These are phyloP conservation scores for Ctenopoma kingsleyae DNA, from an alignment of 2,797 vertebrate genomes.

Conservation along the genomic window DNA sequence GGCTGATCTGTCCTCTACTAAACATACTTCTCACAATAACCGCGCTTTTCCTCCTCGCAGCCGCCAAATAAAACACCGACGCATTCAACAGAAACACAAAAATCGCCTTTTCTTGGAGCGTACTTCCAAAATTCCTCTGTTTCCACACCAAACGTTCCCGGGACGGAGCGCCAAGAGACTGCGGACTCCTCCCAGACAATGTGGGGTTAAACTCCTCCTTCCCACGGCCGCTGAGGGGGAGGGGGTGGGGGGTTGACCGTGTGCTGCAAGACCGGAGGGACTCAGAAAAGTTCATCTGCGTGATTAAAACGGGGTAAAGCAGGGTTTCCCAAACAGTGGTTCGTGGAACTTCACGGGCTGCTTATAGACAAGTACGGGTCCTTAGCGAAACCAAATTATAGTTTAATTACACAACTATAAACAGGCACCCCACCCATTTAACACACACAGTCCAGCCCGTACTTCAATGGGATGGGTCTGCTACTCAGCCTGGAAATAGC, in stretches of 20 bases:
- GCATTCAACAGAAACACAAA: neutral
- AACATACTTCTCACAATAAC: neutral
- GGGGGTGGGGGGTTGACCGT: conserved; percentile 4
- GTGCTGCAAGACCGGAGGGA: neutral
- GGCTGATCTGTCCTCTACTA: conserved; percentile 29
- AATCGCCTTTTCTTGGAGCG: conserved; percentile 5
- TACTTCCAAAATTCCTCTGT: conserved; percentile 41
- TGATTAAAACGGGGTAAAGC: neutral
- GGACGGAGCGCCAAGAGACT: conserved; percentile 65
- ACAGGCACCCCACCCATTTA: neutral
- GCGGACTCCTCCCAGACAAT: conserved; percentile 80
- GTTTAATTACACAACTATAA: neutral
- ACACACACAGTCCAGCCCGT: neutral
- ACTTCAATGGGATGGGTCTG: neutral
- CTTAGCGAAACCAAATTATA: rapidly evolving
- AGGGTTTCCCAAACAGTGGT: conserved; percentile 13
- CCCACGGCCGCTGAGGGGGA: conserved; percentile 42
- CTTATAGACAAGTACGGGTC: neutral
- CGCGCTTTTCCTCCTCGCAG: neutral
- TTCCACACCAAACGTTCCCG: conserved; percentile 43
- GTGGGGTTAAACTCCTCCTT: conserved; percentile 82
- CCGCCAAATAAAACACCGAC: neutral
- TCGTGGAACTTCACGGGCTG: conserved; percentile 6
- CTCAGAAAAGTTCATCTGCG: neutral
- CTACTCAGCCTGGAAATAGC: no score